These are phyloP conservation scores for Drosophila suzukii DNA, from an alignment of 1,140 invertebrate species.

Conservation along the genomic window DNA sequence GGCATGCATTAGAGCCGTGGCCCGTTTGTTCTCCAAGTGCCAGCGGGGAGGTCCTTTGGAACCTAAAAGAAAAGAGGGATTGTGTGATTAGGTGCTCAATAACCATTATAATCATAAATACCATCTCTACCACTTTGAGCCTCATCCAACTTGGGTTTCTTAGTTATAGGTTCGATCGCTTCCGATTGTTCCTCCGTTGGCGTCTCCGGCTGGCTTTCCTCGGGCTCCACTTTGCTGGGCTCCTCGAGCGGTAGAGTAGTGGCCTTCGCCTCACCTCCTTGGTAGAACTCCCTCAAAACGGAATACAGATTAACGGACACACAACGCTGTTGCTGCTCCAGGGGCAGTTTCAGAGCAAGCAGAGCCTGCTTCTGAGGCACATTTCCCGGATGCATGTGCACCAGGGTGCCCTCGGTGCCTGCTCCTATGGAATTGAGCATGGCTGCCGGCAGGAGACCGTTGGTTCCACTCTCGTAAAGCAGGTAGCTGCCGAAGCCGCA, in stretches of 20 bases:
- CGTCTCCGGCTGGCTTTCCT: constrained; percentile 20
- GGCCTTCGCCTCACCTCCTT: constrained; percentile 31
- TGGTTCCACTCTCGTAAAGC: constrained; percentile 94
- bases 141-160: constrained; percentile 82
- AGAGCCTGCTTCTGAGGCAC: constrained; percentile 91
- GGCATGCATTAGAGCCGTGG: constrained; percentile 86
- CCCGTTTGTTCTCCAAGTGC: constrained; percentile 87
- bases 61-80: constrained; percentile 1
- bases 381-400: constrained; percentile 93
- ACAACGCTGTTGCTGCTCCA: constrained; percentile 88
- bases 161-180: constrained; percentile 51
- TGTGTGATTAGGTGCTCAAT: neutral
- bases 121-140: constrained; percentile 18
- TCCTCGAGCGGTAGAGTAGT: neutral
- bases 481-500: constrained; percentile 91
- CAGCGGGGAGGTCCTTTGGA: constrained; percentile 39
- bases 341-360: constrained; percentile 90
- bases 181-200: constrained; percentile 60
- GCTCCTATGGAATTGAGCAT: constrained; percentile 90
- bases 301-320: constrained; percentile 90
- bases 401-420: constrained; percentile 87
- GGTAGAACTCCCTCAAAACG: constrained; percentile 88
- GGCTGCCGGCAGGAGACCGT: constrained; percentile 92
- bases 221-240: neutral
- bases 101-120: neutral